Evolutionary conservation across 1,140 invertebrate genomes (phyloP).

Genomic region (Diuraphis noxia): DNA sequence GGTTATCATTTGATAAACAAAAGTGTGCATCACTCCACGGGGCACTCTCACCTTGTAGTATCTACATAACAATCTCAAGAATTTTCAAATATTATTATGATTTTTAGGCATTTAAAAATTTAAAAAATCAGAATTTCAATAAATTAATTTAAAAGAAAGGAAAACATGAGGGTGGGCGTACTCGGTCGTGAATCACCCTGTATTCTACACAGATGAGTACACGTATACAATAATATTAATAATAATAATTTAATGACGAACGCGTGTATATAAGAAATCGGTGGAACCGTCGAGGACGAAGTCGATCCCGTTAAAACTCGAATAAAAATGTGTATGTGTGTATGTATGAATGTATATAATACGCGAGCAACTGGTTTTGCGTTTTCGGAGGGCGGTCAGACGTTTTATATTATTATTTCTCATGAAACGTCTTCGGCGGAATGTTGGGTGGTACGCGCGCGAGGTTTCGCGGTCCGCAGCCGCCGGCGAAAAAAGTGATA

Average conservation of each 20-base stretch:
- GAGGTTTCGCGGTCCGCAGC: slow-evolving; percentile 25
- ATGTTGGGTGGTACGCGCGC: background rate
- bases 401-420: background rate
- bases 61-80: no score
- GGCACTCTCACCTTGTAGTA: no score
- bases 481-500: slow-evolving; percentile 32
- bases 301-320: slow-evolving; percentile 36
- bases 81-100: no score
- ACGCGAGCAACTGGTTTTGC: slow-evolving; percentile 39
- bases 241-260: background rate
- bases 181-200: no score
- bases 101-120: no score
- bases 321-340: background rate
- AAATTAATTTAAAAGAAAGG: no score
- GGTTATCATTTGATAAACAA: no score
- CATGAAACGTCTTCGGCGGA: slow-evolving; percentile 17
- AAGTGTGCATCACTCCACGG: no score
- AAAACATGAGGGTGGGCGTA: no score
- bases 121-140: no score
- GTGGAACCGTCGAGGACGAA: background rate
- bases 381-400: slow-evolving; percentile 21
- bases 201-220: no score
- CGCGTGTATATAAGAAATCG: background rate
- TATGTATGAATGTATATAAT: background rate
- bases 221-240: no score